These are phyloP conservation scores for Hylyphantes graminicola DNA, from an alignment of 1,140 invertebrate genomes.

Conservation along the genomic window DNA sequence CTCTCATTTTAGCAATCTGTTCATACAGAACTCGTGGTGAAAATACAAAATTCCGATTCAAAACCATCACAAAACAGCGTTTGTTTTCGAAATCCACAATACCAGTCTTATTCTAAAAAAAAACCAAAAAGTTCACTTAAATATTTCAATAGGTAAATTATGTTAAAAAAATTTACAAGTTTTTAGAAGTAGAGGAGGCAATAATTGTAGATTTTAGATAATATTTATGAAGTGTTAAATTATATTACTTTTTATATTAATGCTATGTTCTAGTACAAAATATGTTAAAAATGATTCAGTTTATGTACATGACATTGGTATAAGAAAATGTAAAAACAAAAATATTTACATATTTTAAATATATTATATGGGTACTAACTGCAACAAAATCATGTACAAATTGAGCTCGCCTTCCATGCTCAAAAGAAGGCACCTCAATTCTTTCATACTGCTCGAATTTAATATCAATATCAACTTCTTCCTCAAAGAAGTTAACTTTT, in stretches of 20 bases:
- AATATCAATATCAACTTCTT: constrained; percentile 81
- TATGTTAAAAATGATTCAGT: too few relatives aligned
- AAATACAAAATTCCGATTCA: constrained; percentile 79
- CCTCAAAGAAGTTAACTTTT: constrained; percentile 73
- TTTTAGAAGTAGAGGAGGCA: not conserved
- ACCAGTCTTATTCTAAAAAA: constrained; percentile 76
- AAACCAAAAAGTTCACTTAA: not conserved
- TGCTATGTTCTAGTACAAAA: too few relatives aligned
- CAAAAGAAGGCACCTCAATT: constrained; percentile 83
- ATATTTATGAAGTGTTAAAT: too few relatives aligned
- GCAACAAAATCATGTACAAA: constrained; percentile 91
- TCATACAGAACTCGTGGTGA: constrained; percentile 82
- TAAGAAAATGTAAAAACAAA: not conserved
- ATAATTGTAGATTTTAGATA: not conserved
- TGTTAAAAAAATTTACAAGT: not conserved
- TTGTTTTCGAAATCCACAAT: constrained; percentile 83
- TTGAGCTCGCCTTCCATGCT: constrained; percentile 78
- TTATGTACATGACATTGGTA: too few relatives aligned
- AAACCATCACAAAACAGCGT: constrained; percentile 89
- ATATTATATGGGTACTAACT: constrained; percentile 69
- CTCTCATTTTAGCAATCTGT: constrained; percentile 83
- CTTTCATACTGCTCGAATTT: constrained; percentile 78
- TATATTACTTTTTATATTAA: too few relatives aligned
- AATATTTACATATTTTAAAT: not conserved
- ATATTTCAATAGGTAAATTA: not conserved